These are phyloP conservation scores for Chiloscyllium punctatum DNA, from an alignment of 2,797 vertebrate species.

Conservation along the genomic window DNA sequence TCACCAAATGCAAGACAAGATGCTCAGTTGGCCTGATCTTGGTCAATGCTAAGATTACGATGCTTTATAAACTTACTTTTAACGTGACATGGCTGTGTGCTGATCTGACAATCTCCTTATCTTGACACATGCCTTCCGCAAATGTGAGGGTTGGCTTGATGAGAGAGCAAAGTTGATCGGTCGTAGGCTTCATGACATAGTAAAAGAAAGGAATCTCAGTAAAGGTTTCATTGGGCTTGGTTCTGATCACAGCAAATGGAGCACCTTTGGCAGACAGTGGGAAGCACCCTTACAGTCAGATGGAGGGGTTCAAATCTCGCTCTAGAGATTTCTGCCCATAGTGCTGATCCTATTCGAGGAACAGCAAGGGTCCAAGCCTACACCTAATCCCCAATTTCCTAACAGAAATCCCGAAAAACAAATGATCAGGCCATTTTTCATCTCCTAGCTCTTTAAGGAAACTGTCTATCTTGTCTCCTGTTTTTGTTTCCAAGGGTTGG, in stretches of 20 bases:
- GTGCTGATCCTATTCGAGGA: not conserved
- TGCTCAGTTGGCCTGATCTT: too few relatives aligned
- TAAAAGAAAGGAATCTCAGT: not conserved
- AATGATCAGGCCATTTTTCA: not conserved
- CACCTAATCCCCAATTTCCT: not conserved
- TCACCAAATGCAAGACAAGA: not conserved
- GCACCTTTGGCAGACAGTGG: too few relatives aligned
- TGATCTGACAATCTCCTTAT: accelerated
- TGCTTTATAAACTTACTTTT: not conserved
- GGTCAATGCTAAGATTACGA: too few relatives aligned
- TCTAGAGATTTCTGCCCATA: not conserved
- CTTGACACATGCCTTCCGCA: not conserved
- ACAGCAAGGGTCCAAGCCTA: not conserved
- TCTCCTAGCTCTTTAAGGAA: not conserved
- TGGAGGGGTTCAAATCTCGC: not conserved
- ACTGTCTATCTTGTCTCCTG: too few relatives aligned
- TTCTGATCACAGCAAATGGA: not conserved
- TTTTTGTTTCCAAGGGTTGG: too few relatives aligned
- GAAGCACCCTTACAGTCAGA: not conserved
- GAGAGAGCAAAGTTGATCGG: not conserved
- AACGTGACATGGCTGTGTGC: not conserved
- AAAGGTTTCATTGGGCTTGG: not conserved
- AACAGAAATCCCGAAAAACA: too few relatives aligned
- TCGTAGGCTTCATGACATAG: not conserved
- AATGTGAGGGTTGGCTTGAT: not conserved